These are phyloP conservation scores for Orgyia antiqua DNA, from an alignment of 2,888 invertebrate species.

Conservation along the genomic window DNA sequence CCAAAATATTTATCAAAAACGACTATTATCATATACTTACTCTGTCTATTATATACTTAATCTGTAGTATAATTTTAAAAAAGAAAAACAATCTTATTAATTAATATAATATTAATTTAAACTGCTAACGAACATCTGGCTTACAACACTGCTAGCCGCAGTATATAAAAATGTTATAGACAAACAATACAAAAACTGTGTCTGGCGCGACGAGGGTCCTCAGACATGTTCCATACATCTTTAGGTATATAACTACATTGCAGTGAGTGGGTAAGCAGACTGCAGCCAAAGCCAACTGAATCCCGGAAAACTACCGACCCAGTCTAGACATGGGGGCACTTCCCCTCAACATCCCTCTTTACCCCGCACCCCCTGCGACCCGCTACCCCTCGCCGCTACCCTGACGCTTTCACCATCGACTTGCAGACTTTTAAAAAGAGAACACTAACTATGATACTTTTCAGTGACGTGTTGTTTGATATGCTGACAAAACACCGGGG, in stretches of 20 bases:
- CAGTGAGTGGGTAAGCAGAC: slow-evolving; percentile 74
- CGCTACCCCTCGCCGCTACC: slow-evolving; percentile 35
- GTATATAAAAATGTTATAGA: slow-evolving; percentile 40
- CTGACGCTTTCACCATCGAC: slow-evolving; percentile 64
- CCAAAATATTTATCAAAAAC: too few species aligned
- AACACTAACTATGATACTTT: slow-evolving; percentile 51
- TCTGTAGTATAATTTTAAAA: neutral
- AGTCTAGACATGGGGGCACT: slow-evolving; percentile 78
- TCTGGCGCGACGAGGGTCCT: slow-evolving; percentile 66
- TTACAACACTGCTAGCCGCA: too few species aligned
- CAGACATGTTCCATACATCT: slow-evolving; percentile 49
- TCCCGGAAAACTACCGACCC: slow-evolving; percentile 79
- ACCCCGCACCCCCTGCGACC: slow-evolving; percentile 33
- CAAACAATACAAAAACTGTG: slow-evolving; percentile 38
- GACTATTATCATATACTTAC: too few species aligned
- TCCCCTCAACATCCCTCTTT: slow-evolving; percentile 45
- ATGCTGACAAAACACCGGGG: slow-evolving; percentile 48
- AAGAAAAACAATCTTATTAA: neutral
- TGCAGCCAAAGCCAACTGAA: slow-evolving; percentile 74
- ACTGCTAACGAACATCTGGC: too few species aligned
- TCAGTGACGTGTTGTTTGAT: slow-evolving; percentile 56
- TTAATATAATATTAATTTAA: too few species aligned
- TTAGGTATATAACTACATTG: slow-evolving; percentile 54
- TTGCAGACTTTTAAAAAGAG: slow-evolving; percentile 70
- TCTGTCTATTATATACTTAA: too few species aligned